phyloP scores from a whole-genome alignment of 2,113 vertebrate species.

The Vulpes lagopus region DNA sequence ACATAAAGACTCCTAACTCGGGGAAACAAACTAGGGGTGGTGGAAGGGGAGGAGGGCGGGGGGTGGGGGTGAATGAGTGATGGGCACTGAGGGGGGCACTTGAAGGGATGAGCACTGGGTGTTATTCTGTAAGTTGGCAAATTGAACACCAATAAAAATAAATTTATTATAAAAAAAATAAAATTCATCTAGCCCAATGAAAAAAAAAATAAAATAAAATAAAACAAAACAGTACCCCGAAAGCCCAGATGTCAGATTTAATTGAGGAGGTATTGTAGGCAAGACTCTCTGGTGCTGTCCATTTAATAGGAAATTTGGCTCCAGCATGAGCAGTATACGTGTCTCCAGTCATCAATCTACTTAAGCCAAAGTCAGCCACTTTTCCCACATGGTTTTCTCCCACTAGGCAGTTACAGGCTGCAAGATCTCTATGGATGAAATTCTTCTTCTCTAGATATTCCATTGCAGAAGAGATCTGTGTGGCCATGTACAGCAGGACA shows the following conservation, averaged over 20 bases:
- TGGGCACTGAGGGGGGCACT: no score
- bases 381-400: slow-evolving; percentile 99
- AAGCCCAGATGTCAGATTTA: slow-evolving; percentile 98
- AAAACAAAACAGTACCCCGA: no score
- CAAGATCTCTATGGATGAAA: slow-evolving; percentile 98
- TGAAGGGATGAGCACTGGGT: no score
- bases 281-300: slow-evolving; percentile 98
- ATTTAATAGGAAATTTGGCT: slow-evolving; percentile 99
- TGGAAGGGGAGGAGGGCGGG: no score
- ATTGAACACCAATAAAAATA: no score
- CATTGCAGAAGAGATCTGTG: slow-evolving; percentile 99
- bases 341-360: slow-evolving; percentile 98
- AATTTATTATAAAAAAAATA: no score
- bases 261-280: slow-evolving; percentile 99
- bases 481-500: slow-evolving; percentile 99
- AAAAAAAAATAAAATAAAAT: no score
- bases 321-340: slow-evolving; percentile 99
- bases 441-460: slow-evolving; percentile 99
- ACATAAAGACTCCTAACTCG: no score
- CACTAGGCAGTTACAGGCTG: slow-evolving; percentile 97
- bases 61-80: no score
- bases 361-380: slow-evolving; percentile 98
- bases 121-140: no score
- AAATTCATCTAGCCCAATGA: no score
- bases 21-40: no score